These are phyloP conservation scores for Dolichomitus sp. DNA, from an alignment of 2,888 invertebrate genomes.

Conservation along the genomic window DNA sequence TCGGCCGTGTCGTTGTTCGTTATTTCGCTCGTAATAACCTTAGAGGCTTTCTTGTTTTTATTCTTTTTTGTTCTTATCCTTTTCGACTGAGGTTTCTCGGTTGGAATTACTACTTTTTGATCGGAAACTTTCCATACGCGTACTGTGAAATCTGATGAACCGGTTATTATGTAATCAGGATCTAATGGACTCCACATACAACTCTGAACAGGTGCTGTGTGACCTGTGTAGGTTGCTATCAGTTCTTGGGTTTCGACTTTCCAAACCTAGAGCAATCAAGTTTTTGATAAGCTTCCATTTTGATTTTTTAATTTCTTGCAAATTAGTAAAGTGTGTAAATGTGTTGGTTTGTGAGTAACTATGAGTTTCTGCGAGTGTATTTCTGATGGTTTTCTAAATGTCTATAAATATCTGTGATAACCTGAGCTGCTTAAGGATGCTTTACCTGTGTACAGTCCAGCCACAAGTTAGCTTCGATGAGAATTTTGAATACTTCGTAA, in stretches of 20 bases:
- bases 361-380: no score
- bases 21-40: constrained; percentile 26
- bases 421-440: no score
- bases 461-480: no score
- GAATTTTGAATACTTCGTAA: no score
- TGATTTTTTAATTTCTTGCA: neutral
- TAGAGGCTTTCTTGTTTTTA: constrained; percentile 46
- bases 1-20: constrained; percentile 29
- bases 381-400: no score
- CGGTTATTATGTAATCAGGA: constrained; percentile 89
- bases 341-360: no score
- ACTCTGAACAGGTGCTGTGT: constrained; percentile 87
- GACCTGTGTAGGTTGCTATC: constrained; percentile 89
- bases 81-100: constrained; percentile 83
- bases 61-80: constrained; percentile 65
- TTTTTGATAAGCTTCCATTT: neutral
- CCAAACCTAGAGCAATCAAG: constrained; percentile 88
- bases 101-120: constrained; percentile 83
- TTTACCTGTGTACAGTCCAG: no score
- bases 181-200: constrained; percentile 90
- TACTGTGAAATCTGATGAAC: constrained; percentile 90
- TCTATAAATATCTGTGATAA: no score
- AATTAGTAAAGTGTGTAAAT: neutral
- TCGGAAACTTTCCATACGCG: constrained; percentile 88
- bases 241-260: constrained; percentile 87